Base-by-base conservation (phyloP, 2,888 invertebrate species). In the Catocala sponsa region DNA sequence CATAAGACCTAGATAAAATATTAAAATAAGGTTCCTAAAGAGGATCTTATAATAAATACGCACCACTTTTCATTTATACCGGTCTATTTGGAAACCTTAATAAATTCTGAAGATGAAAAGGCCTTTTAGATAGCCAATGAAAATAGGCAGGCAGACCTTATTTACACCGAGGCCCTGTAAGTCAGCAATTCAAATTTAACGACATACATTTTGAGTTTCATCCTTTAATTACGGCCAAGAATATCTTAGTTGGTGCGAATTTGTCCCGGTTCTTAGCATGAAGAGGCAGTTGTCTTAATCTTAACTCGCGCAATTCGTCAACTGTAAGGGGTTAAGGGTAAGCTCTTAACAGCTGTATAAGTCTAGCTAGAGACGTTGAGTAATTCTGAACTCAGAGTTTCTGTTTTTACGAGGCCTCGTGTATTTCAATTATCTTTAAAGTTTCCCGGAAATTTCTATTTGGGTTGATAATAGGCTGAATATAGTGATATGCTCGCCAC, bases 241-340 rank as follows among this genome's bases (percentile, higher is more conserved):
- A 76, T 74, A 73, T 68, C 69, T 75, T 72, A 68, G 65, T 70
- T 72, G 67, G 74, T 78, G 74, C 65, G 69, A 79, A 84, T 81
- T 80, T 79, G 76, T 83, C 79, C 70, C 76, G 63, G 72, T 75
- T 60, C 75, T 79, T 79, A 79, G 73, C 80, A 67, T 70, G 69
- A 82, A 79, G 70, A 74, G 74, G 75, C 80, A 72, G 79, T 85
- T 83, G 83, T 82, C 83, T 82, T 84, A 86, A 86, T 87, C 87
- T 85, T 74, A 79, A 82, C 74, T 80, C 70, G 62, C 72, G 80
- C 81, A 83, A 86, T 87, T 80, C 85, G 80, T 87, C 86, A 86
- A 83, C 79, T 72, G 69, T 68, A 78, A 76, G 73, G 74, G 74
- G 76, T 78, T 70, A 74, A 79, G 79, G 78, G 78, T 80, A 78